Conservation (phyloP, 2,888 invertebrate species). For the Sarcophaga subvicina region DNA sequence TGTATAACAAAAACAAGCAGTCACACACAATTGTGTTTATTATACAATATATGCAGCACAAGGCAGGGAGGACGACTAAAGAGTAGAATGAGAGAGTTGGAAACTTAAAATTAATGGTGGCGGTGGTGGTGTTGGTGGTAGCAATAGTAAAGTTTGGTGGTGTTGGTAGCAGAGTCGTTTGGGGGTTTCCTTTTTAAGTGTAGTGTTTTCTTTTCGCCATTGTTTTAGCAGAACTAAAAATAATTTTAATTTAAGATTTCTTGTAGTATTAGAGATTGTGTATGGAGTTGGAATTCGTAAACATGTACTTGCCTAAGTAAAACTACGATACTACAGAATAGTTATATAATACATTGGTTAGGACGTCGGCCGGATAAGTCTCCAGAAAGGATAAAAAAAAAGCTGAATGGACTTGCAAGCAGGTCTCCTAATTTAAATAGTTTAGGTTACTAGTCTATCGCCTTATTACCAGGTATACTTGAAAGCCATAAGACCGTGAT, state of each 20-base stretch:
- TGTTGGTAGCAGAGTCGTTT: neutral
- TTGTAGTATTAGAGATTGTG: too few relatives aligned
- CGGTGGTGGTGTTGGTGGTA: neutral
- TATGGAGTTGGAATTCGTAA: too few relatives aligned
- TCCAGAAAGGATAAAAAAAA: too few relatives aligned
- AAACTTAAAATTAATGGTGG: slow-evolving; percentile 37
- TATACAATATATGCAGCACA: neutral
- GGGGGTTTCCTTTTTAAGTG: neutral
- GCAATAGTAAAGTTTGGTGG: neutral
- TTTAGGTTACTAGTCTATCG: too few relatives aligned
- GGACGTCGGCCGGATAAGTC: too few relatives aligned
- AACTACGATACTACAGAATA: too few relatives aligned
- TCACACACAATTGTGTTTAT: slow-evolving; percentile 47
- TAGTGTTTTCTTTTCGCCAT: slow-evolving; percentile 2
- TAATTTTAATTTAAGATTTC: neutral
- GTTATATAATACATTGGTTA: too few relatives aligned
- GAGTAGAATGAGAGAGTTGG: slow-evolving; percentile 15
- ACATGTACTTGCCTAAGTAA: too few relatives aligned
- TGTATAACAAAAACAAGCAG: slow-evolving; percentile 62
- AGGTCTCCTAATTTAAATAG: too few relatives aligned
- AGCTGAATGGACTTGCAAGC: too few relatives aligned
- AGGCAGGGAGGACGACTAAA: neutral
- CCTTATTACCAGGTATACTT: too few relatives aligned
- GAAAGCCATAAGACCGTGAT: too few relatives aligned
- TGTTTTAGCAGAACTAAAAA: neutral